Base-by-base conservation (phyloP, 2,797 vertebrate species). In the Pangasius larnaudii region DNA sequence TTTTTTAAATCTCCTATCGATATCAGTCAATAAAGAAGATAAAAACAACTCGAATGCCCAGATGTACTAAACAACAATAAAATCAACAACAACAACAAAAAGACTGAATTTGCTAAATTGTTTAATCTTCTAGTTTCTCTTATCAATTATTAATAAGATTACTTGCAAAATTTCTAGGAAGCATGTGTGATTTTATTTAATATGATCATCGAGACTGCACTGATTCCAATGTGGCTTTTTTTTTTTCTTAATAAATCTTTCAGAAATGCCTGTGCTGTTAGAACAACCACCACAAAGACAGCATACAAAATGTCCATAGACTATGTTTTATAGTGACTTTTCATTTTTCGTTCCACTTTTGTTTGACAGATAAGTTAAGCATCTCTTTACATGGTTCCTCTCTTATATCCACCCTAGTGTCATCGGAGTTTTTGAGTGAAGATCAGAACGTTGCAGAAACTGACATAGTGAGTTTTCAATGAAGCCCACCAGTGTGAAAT, bases 401-500 rank as follows among this genome's bases (percentile, higher is more conserved):
- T 86, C 86, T 79, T 78, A 51, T 77, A 59, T 63, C 36, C 53
- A 30, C 39, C 42, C 56, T 82, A 67, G 87, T 51, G 58, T 92
- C 90, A 89, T 88, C 79, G 89, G 90, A 89, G 86, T 91, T 79
- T 30, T 69, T 92, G 89, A 89, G 85, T 89, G 86, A 89, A 90
- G 94, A 95, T 93, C 93, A 94, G 94, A 94, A 93, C 88, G 84
- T 90, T 84, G 27, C 53, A 51, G 84, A 90, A 89, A 89, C 84
- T 85, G 72, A 91, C 89, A 91, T 91, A 92, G 91, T 91, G 90
- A 89, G 89, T 91, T 91, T 90, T 90, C 92, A 90, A 88, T 88
- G 91, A 91, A 91, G 93, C 93, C 93, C 91, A 93, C 93, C 87
- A 89, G 92, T 92, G 93, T 93, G 92, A 94, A 95, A 95, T 93